Conservation (phyloP, 2,797 vertebrate species). For the Gymnothorax reevesii region DNA sequence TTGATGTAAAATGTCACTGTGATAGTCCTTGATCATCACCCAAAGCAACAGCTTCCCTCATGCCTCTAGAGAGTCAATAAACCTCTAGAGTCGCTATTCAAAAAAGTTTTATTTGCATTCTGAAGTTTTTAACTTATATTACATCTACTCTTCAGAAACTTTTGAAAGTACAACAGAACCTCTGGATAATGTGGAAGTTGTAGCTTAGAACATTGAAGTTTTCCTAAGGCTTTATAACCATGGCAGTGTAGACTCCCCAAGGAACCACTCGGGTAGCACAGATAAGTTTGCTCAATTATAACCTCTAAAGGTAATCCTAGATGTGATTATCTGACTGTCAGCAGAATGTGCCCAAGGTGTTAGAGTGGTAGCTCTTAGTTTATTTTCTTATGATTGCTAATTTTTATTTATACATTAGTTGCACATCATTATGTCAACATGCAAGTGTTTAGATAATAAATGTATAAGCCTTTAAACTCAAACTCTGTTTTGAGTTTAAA, state of each 20-base stretch:
- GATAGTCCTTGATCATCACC: background rate
- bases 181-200: background rate
- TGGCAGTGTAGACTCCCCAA: background rate
- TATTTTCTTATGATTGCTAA: background rate
- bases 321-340: background rate
- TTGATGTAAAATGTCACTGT: background rate
- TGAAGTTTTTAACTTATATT: background rate
- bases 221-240: background rate
- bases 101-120: slow-evolving; percentile 6
- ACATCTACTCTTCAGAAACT: background rate
- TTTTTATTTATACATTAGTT: background rate
- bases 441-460: too few species aligned
- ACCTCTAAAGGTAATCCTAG: slow-evolving; percentile 17
- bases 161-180: background rate
- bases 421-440: background rate
- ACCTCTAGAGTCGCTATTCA: background rate
- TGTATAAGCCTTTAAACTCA: too few species aligned
- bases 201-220: background rate
- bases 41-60: background rate
- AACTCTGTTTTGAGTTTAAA: too few species aligned
- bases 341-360: background rate
- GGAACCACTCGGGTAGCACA: background rate
- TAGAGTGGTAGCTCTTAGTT: background rate
- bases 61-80: background rate
- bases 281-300: background rate